phyloP scores from a whole-genome alignment of 2,113 vertebrate genomes.

The Anarhynchus alexandrinus region DNA sequence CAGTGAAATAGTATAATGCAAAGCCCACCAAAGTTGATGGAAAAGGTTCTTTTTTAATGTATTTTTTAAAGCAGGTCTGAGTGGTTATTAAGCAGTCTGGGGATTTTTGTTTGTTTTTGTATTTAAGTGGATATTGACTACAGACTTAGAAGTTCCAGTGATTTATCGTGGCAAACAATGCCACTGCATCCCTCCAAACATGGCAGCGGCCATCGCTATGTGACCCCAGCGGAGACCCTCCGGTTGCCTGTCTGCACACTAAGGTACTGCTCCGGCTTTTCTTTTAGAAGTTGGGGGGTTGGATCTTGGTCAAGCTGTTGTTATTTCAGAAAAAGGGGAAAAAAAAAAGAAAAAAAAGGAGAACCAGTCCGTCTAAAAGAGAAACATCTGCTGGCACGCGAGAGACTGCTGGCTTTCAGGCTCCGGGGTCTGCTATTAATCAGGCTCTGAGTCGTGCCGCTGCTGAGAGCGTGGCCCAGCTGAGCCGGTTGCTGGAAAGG shows the following conservation, averaged over 20 bases:
- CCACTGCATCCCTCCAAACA: neutral
- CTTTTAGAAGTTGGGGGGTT: neutral
- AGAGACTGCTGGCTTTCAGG: neutral
- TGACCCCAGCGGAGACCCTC: neutral
- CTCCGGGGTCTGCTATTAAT: neutral
- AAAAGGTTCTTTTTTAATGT: neutral
- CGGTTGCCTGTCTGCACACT: neutral
- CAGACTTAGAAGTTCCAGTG: neutral
- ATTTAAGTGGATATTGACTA: neutral
- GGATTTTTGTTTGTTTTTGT: neutral
- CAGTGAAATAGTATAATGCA: neutral
- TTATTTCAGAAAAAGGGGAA: neutral
- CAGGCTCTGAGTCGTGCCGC: rapidly evolving
- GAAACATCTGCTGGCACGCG: slow-evolving; percentile 6
- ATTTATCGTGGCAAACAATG: neutral
- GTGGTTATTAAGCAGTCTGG: neutral
- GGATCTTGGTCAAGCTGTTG: neutral
- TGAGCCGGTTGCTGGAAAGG: neutral
- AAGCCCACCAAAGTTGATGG: rapidly evolving
- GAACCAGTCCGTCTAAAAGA: neutral
- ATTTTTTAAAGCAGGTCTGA: neutral
- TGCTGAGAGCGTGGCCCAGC: neutral
- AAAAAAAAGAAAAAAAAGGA: neutral
- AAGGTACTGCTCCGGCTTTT: neutral
- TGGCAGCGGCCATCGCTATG: neutral